Evolutionary conservation across 2,113 vertebrate species (phyloP).

Genomic region (Silurus asotus): DNA sequence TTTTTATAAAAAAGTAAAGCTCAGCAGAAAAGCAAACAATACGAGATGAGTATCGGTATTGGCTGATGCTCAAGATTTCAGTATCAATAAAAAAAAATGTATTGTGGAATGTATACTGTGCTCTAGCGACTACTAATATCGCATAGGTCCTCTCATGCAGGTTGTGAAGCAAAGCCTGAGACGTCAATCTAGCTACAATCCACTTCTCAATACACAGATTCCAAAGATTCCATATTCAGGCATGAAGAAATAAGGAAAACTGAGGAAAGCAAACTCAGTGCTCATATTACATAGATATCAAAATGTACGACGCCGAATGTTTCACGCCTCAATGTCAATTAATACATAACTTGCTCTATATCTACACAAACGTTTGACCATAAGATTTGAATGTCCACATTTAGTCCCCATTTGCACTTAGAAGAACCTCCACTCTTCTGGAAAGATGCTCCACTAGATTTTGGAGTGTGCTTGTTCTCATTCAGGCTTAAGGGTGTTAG

Average conservation of each 20-base stretch:
- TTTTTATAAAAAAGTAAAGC: too few relatives aligned
- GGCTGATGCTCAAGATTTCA: not conserved
- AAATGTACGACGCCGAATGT: not conserved
- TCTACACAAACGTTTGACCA: too few relatives aligned
- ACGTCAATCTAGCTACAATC: not conserved
- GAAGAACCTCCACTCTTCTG: too few relatives aligned
- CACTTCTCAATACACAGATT: not conserved
- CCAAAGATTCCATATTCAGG: not conserved
- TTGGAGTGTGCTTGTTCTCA: too few relatives aligned
- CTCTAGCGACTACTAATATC: not conserved
- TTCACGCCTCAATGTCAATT: not conserved
- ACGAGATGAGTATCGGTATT: not conserved
- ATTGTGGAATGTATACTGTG: not conserved
- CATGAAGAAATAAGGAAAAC: not conserved
- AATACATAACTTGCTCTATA: too few relatives aligned
- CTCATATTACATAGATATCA: not conserved
- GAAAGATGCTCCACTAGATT: too few relatives aligned
- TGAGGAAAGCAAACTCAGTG: not conserved
- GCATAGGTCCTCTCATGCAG: not conserved
- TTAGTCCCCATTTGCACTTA: too few relatives aligned
- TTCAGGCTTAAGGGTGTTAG: too few relatives aligned
- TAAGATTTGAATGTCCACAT: too few relatives aligned
- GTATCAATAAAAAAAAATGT: not conserved
- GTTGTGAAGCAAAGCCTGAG: not conserved
- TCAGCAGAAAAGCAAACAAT: not conserved